Conservation (phyloP, 2,888 invertebrate genomes). For the Augochlorella aurata region DNA sequence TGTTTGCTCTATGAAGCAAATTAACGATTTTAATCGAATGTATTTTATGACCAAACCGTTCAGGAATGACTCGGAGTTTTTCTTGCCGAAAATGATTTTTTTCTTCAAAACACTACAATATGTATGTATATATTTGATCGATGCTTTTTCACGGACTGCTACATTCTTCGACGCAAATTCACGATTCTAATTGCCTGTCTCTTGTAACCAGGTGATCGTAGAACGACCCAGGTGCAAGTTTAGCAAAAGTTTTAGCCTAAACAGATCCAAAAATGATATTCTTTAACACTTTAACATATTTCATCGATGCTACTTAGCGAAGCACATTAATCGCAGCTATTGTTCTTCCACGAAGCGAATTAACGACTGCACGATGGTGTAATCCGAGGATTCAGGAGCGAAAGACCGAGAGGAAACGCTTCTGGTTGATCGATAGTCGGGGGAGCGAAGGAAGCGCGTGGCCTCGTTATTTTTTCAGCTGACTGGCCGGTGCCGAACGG, state of each 20-base stretch:
- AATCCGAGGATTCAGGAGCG: background rate
- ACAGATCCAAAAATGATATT: too few species aligned
- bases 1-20: background rate
- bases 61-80: background rate
- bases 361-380: background rate
- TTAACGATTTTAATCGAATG: background rate
- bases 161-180: background rate
- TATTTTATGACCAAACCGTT: background rate
- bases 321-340: background rate
- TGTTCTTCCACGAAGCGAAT: background rate
- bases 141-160: background rate
- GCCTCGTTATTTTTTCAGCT: constrained; percentile 77
- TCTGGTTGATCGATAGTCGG: constrained; percentile 28
- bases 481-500: constrained; percentile 62
- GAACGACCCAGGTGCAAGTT: background rate
- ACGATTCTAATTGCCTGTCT: background rate
- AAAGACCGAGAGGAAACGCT: constrained; percentile 22
- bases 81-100: background rate
- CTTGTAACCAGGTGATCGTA: background rate
- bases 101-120: background rate
- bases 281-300: too few species aligned
- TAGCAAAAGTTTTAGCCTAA: too few species aligned
- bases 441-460: constrained; percentile 41
- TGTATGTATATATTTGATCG: background rate
- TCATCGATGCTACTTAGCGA: background rate